Conservation (phyloP, 92 coral and sea anemone species). For the Siderastrea siderea region DNA sequence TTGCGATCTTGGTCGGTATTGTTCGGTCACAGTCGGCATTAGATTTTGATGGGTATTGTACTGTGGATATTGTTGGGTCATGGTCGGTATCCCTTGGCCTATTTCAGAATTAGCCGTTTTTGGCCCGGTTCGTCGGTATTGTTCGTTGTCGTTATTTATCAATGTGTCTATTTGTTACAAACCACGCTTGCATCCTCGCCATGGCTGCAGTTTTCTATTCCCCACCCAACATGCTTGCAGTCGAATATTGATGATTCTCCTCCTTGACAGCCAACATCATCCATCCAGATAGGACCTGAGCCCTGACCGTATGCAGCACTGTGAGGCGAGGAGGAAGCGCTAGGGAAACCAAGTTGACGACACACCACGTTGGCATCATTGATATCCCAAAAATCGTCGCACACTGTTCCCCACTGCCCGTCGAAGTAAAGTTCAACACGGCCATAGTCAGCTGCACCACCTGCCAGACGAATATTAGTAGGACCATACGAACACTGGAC, state of each 20-base stretch:
- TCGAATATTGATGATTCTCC: not conserved
- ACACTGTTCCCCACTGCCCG: not conserved
- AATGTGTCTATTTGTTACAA: not conserved
- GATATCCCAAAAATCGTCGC: too few relatives aligned
- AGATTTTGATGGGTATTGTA: too few relatives aligned
- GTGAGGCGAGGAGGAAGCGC: not conserved
- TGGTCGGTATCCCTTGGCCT: too few relatives aligned
- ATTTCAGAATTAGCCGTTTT: too few relatives aligned
- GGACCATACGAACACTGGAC: not conserved
- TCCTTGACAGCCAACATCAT: not conserved
- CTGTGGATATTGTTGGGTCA: too few relatives aligned
- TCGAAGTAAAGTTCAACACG: slow-evolving; percentile 5
- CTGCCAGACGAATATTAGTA: not conserved
- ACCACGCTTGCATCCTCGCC: not conserved
- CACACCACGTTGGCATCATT: too few relatives aligned
- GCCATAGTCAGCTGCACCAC: not conserved
- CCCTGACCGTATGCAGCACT: not conserved
- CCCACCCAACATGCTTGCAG: not conserved
- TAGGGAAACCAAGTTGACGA: too few relatives aligned
- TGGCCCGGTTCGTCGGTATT: too few relatives aligned
- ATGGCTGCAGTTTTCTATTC: not conserved
- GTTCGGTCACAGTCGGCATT: too few relatives aligned
- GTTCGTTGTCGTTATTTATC: too few relatives aligned
- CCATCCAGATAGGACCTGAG: too few relatives aligned
- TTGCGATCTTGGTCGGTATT: too few relatives aligned